phyloP scores from a whole-genome alignment of 2,888 invertebrate species.

The Sceliomorpha sp. region DNA sequence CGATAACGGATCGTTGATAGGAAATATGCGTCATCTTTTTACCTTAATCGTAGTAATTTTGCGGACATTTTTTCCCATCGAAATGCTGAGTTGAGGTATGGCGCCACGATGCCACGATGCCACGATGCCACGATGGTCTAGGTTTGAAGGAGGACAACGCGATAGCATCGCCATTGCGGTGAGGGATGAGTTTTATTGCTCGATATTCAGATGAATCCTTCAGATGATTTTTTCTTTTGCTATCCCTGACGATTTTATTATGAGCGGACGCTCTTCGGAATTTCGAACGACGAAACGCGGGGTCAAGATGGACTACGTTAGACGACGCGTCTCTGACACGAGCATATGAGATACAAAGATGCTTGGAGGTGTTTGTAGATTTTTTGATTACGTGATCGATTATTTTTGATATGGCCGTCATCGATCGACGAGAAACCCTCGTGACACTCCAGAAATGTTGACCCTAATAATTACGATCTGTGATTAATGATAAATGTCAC shows the following conservation, averaged over 20 bases:
- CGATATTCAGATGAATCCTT: slow-evolving; percentile 79
- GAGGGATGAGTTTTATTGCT: slow-evolving; percentile 74
- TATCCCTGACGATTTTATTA: slow-evolving; percentile 71
- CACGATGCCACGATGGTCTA: slow-evolving; percentile 64
- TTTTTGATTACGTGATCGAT: slow-evolving; percentile 67
- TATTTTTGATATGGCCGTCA: slow-evolving; percentile 59
- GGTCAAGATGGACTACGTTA: slow-evolving; percentile 22
- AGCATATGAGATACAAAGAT: slow-evolving; percentile 58
- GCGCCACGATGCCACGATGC: slow-evolving; percentile 69
- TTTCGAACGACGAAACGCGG: slow-evolving; percentile 36
- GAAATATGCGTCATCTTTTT: slow-evolving; percentile 25
- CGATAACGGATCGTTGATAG: slow-evolving; percentile 26
- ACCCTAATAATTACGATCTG: not conserved
- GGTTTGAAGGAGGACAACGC: slow-evolving; percentile 59
- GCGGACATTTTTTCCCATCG: slow-evolving; percentile 30
- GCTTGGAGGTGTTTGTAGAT: slow-evolving; percentile 63
- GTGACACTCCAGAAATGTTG: slow-evolving; percentile 24
- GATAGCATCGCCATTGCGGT: slow-evolving; percentile 72
- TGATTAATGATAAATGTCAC: not conserved
- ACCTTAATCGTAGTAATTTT: slow-evolving; percentile 28
- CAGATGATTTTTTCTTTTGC: slow-evolving; percentile 73
- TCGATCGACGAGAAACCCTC: slow-evolving; percentile 47
- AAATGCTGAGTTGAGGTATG: slow-evolving; percentile 56
- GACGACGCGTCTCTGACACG: slow-evolving; percentile 69
- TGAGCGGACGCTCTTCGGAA: slow-evolving; percentile 56